Conservation (phyloP, 2,888 invertebrate species). For the Cheilosia vernalis region DNA sequence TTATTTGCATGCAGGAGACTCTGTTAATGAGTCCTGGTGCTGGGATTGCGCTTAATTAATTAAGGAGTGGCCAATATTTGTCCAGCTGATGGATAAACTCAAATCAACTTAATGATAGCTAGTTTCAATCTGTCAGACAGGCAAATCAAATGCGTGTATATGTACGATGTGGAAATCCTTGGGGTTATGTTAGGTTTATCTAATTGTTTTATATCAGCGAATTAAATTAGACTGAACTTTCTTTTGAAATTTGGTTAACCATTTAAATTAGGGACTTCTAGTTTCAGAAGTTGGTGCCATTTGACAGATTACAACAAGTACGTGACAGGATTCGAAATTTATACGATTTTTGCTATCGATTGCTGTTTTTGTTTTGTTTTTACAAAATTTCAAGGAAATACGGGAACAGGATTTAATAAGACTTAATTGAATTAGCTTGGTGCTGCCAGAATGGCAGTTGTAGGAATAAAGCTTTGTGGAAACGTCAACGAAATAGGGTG, state of each 20-base stretch:
- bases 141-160: neutral
- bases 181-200: neutral
- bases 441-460: no score
- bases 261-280: no score
- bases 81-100: neutral
- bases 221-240: neutral
- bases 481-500: no score
- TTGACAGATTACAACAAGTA: no score
- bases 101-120: constrained; percentile 13
- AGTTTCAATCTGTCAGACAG: neutral
- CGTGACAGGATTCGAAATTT: no score
- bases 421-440: no score
- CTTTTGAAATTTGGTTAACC: no score
- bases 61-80: constrained; percentile 16
- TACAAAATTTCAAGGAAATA: no score
- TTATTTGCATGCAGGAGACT: constrained; percentile 6
- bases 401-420: no score
- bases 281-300: no score
- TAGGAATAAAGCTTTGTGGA: no score
- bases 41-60: constrained; percentile 14
- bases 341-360: no score
- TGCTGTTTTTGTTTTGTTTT: neutral
- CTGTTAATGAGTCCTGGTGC: constrained; percentile 29
- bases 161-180: neutral
- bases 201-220: neutral